Base-by-base conservation (phyloP, 2,888 invertebrate species). In the Hydraecia micacea region DNA sequence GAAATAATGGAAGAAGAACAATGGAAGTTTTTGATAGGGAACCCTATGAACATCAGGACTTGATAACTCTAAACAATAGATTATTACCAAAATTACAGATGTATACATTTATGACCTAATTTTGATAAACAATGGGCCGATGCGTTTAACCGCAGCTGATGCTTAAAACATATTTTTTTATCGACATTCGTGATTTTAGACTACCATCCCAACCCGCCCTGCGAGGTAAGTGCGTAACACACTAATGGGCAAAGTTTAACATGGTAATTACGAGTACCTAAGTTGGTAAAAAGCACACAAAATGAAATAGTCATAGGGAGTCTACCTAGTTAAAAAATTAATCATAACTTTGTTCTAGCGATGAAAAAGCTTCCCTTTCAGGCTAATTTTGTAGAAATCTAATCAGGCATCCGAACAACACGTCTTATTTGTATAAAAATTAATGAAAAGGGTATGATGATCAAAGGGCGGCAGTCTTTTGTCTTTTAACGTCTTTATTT, bases 261-360 rank as follows among this genome's bases (percentile, higher is more conserved):
- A 39, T 18, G 28, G 42, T 8, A 55, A 73, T 73, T 18, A 58
- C n/a, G n/a, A n/a, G n/a, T n/a, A n/a, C n/a, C 32, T 71, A n/a
- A 18, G 8, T 0, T 58, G 11, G 25, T 7, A 52, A 42, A 58
- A 32, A 18, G 7, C 18, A n/a, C 2, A 32, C 3, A 58, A 42
- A 69, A 69, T 32, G 0, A 32, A 69, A 69, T 32, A 42, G 42
- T 42, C 42, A 42, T 2, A n/a, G n/a, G n/a, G 39, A 42, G 46
- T 46, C 13, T 13, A 70, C 11, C 21, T 39, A 32, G 1, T 73
- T 65, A 15, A 69, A 32, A 65, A 49, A 73, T 52, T 80, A 60
- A 68, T 80, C 62, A 79, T 39, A 79, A 68, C 28, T 63, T 58
- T 65, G 46, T 80, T 46, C 8, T 70, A 66, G 28, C 39, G 21